These are phyloP conservation scores for Caloenas nicobarica DNA, from an alignment of 2,113 vertebrate genomes.

Conservation along the genomic window DNA sequence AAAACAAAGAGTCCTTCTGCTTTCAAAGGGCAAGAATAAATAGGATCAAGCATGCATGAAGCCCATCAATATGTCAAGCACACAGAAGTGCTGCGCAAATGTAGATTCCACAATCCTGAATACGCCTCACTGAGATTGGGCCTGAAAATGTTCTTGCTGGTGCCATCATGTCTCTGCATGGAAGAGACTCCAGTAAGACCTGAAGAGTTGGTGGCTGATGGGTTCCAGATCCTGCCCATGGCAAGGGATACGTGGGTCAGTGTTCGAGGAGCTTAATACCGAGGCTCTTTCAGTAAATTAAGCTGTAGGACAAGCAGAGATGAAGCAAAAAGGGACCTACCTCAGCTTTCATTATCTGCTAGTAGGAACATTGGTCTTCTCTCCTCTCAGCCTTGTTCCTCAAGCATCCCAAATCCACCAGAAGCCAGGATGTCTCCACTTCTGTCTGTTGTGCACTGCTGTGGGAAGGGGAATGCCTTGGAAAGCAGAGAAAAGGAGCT, in stretches of 20 bases:
- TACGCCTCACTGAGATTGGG: neutral
- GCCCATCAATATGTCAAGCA: neutral
- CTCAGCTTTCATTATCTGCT: neutral
- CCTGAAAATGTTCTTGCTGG: neutral
- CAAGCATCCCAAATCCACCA: too few relatives aligned
- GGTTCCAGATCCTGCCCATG: neutral
- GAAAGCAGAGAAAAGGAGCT: neutral
- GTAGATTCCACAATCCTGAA: neutral
- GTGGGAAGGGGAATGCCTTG: neutral
- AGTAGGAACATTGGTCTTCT: neutral
- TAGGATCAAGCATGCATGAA: neutral
- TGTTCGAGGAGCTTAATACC: neutral
- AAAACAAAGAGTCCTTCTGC: neutral
- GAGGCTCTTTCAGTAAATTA: too few relatives aligned
- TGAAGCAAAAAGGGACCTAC: neutral
- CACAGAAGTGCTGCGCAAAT: accelerated
- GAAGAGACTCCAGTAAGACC: neutral
- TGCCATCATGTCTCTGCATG: neutral
- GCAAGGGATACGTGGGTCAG: neutral
- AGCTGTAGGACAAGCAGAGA: neutral
- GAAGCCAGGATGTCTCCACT: neutral
- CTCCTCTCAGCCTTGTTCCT: neutral
- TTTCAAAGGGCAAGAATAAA: neutral
- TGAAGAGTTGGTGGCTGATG: neutral
- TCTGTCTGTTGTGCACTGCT: neutral